Evolutionary conservation across 2,113 vertebrate genomes (phyloP).

Genomic region (Cynopterus brachyotis): DNA sequence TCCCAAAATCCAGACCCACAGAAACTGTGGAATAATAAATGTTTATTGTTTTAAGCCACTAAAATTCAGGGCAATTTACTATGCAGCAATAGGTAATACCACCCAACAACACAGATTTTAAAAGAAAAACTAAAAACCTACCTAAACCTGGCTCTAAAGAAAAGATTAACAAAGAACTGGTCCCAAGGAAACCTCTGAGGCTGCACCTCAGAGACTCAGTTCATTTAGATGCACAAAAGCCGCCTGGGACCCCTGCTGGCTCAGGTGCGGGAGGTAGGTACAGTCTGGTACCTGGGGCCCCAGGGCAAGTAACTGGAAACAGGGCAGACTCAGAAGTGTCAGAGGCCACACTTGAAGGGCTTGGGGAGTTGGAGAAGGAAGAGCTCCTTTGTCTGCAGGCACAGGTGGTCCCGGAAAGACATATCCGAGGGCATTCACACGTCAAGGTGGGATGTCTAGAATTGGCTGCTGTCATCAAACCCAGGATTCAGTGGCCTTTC

Average conservation of each 20-base stretch:
- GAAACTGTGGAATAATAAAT: not conserved
- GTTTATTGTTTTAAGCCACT: not conserved
- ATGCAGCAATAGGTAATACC: not conserved
- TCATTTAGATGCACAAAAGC: not conserved
- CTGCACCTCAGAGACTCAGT: not conserved
- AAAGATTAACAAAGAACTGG: not conserved
- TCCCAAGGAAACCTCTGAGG: not conserved
- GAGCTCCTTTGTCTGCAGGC: not conserved
- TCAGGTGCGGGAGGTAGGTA: not conserved
- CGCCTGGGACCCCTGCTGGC: not conserved
- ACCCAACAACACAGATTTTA: not conserved
- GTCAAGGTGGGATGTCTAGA: too few species aligned
- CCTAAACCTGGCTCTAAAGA: not conserved
- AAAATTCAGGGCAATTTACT: not conserved
- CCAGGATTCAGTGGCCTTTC: not conserved
- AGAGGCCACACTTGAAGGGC: not conserved
- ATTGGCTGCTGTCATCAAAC: not conserved
- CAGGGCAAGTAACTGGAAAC: not conserved
- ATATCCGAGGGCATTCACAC: fast-evolving
- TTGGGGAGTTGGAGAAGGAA: not conserved
- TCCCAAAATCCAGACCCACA: not conserved
- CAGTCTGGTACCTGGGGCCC: not conserved
- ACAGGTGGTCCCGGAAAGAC: not conserved
- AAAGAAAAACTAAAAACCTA: not conserved
- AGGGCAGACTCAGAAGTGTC: not conserved